Base-by-base conservation (phyloP, 2,888 invertebrate species). In the Oscheius sp. region DNA sequence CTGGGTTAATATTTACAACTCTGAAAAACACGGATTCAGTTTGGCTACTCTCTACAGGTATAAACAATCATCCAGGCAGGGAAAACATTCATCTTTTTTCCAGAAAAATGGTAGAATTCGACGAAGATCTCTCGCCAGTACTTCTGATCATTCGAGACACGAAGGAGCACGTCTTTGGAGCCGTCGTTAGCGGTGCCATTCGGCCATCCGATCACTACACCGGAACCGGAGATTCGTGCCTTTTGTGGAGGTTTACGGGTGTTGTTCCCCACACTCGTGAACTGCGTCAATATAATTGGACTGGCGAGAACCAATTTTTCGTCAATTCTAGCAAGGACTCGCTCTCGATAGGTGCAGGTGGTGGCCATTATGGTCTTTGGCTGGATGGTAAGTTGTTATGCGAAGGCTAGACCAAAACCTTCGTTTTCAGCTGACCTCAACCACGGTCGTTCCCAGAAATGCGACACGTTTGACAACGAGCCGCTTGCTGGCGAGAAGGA, bases 251-350 rank as follows among this genome's bases (percentile, higher is more conserved):
- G 65, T 88, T 88, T 78, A 88, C 87, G 48, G 88, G 88, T 47
- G 86, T 84, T 66, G 84, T 75, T 51, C 88, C 88, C 7, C 87
- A 88, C 71, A 88, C 88, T 21, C 85, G 88, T 13, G 87, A 89
- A 72, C 82, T 89, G 11, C 94, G 96, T 90, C 94, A 94, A 78
- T 99, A 94, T 92, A 94, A 94, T 89, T 99, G 99, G 99, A 96
- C 96, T n/a, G 98, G 98, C 13, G 96, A 96, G 89, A 99, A 99
- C 90, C 93, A 95, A 90, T 99, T 96, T 91, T 99, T 98, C 90
- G 95, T 98, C 89, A 96, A 96, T 90, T 97, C 87, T 21, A 76
- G 81, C 66, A 79, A 82, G 55, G 85, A 87, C 42, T 81, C 80
- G 1, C 78, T 89, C 21, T 85, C 87, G 5, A 79, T 89, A 60